Base-by-base conservation (phyloP, 2,797 vertebrate genomes). In the Natrix natrix region DNA sequence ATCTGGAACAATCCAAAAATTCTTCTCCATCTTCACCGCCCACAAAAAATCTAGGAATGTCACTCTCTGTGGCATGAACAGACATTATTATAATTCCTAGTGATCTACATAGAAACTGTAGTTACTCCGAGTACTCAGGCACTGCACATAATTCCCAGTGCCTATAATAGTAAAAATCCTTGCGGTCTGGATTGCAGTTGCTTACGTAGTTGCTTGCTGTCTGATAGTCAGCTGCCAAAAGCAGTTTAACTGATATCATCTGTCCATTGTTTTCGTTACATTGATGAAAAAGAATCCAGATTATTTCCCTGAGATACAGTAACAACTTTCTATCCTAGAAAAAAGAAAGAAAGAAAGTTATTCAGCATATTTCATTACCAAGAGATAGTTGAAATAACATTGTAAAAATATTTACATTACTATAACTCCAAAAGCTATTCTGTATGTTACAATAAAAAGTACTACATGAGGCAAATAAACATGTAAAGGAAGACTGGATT, bases 1-100 rank as follows among this genome's bases (percentile, higher is more conserved):
- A 95, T 91, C 97, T 97, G 55, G 95, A 94, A 5, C 97, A 97
- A 93, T 98, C 98, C 92, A 98, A 32, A 26, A 97, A 92, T 91
- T 98, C 98, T 88, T 98, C 98, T 13, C 97, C 97, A 93, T 99
- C 98, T 94, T 98, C 98, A 92, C 97, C 97, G 12, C 98, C 98
- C 91, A 99, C 98, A 17, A 98, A 99, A 96, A 99, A 99, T 87
- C 98, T 97, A 3, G 98, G 98, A 91, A 97, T 95, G 89, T 98
- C 98, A 92, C 92, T 97, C 94, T 97, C 97, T 91, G 97, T 97
- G 83, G 94, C 96, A 10, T 95, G 97, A 95, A 97, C 97, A 95
- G 98, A 98, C 98, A 98, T 97, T 95, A 86, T 91, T 94, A 94
- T 74, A 94, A 89, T 88, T 93, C 54, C 93, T 94, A 74, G 56